A percentile compares a stretch with the other conserved stretches of the same genome.
Conservation (phyloP, 2,888 invertebrate species). For the Leptinotarsa juncta region DNA sequence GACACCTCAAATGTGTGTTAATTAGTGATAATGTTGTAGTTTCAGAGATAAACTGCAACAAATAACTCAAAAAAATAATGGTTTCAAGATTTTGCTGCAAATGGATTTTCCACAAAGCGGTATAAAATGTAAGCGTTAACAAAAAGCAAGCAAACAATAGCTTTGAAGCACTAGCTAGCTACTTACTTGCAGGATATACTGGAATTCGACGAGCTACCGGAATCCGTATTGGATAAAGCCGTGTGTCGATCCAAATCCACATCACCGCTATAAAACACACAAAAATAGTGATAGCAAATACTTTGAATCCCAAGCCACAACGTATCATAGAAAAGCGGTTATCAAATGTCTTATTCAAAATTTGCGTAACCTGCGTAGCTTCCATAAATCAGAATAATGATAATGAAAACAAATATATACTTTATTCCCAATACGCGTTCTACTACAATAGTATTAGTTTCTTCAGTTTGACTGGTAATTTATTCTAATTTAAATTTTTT, state of each 20-base stretch:
- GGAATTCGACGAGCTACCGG: conserved; percentile 79
- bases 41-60: too few relatives aligned
- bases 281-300: conserved; percentile 17
- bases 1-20: too few relatives aligned
- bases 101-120: background rate
- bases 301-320: conserved; percentile 25
- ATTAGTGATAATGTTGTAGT: too few relatives aligned
- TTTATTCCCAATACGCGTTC: background rate
- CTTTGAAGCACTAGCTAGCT: conserved; percentile 28
- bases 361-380: background rate
- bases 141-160: conserved; percentile 27
- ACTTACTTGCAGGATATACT: conserved; percentile 72
- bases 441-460: background rate
- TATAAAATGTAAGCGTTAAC: background rate
- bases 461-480: background rate
- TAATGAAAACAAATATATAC: background rate
- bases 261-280: conserved; percentile 68
- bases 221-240: conserved; percentile 69
- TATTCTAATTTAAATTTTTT: too few relatives aligned
- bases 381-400: conserved; percentile 8
- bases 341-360: background rate
- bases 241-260: conserved; percentile 69
- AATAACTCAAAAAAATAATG: too few relatives aligned
- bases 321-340: background rate
- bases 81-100: background rate